Evolutionary conservation across 2,888 invertebrate species (phyloP), one percentile per base, ranked within the genome.

Genomic region (Chelonus formosanus): DNA sequence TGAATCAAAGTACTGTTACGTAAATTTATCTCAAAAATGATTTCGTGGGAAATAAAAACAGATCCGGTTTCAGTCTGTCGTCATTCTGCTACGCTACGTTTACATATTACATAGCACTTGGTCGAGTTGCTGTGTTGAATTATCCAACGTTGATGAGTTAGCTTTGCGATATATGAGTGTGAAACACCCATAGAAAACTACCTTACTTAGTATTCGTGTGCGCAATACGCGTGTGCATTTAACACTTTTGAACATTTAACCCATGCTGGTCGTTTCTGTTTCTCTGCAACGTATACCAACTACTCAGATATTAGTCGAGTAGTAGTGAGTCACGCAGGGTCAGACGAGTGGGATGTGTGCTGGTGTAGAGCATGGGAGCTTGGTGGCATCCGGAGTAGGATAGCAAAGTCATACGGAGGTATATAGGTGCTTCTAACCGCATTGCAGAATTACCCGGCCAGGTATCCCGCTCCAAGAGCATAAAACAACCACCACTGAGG

Each of bases 391-490:
- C 20, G 59, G 50, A 50, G 59, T 60, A 50, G 53, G 55, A 59
- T 65, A 10, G 67, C 54, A 59, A 54, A 67, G 55, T 36, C 52
- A 43, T 61, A 66, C 43, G 44, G 45, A 20, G 47, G 63, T 63
- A 66, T 75, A 74, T 74, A 75, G 71, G 71, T 72, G 71, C 59
- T 67, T 76, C 75, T 74, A 78, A 81, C 82, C 80, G 80, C 82
- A 82, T 80, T 81, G 82, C 81, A 82, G 80, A 80, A 82, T 81
- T 82, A 80, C 78, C 78, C 78, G 75, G 76, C 75, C 77, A 76
- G 77, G 75, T 76, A 79, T 52, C 72, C 77, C 74, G 75, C 75
- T 76, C 74, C 73, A 75, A 74, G 74, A 80, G 78, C 78, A 80
- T 80, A 80, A 81, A 81, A 80, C 79, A 80, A 80, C 70, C 75